Evolutionary conservation across 2,113 vertebrate species (phyloP).

Genomic region (Hemicordylus capensis): DNA sequence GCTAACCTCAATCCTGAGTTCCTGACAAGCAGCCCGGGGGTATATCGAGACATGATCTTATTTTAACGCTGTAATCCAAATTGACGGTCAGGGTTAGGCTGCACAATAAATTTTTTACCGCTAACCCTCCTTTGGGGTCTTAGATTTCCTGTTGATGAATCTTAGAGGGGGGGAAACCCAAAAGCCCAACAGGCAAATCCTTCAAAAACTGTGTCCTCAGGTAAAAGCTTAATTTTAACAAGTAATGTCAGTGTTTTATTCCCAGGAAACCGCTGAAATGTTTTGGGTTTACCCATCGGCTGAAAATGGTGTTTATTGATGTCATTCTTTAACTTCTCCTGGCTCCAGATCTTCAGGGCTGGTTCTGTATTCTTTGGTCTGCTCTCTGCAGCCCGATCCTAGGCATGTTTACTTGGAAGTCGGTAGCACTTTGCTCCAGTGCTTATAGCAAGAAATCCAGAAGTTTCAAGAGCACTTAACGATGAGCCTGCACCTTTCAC

Average conservation of each 20-base stretch:
- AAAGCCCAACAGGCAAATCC: background rate
- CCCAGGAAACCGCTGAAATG: constrained; percentile 2
- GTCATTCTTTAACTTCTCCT: background rate
- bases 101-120: constrained; percentile 61
- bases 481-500: too few species aligned
- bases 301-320: background rate
- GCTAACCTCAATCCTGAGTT: constrained; percentile 47
- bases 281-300: background rate
- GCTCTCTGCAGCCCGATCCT: background rate
- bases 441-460: background rate
- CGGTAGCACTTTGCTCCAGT: too few species aligned
- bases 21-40: constrained; percentile 58
- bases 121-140: constrained; percentile 33
- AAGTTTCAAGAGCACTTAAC: background rate
- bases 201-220: constrained; percentile 20
- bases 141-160: constrained; percentile 65
- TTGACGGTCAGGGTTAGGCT: constrained; percentile 24
- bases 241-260: constrained; percentile 32
- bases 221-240: constrained; percentile 48
- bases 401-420: background rate
- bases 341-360: background rate
- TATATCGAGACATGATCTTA: constrained; percentile 38
- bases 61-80: constrained; percentile 60
- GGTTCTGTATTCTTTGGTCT: background rate
- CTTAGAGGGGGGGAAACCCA: constrained; percentile 10